Evolutionary conservation across 2,888 invertebrate species (phyloP), one percentile per base, ranked within the genome.

Genomic region (Brachypterus glaber): DNA sequence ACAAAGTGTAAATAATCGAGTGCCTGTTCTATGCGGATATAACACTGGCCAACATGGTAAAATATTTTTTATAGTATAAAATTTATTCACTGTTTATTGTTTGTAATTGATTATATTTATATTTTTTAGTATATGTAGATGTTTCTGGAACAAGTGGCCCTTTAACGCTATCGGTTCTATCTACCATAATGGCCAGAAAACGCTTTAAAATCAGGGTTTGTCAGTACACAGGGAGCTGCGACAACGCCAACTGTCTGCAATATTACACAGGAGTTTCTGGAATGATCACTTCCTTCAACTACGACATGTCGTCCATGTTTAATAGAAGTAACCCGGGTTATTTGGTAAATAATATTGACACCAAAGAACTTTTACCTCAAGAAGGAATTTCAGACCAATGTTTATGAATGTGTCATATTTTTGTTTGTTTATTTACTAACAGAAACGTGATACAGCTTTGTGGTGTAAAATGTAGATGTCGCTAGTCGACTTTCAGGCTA

Each of bases 41-140:
- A 85, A 84, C 55, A 76, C 79, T 1, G 84, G 82, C 9, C 82
- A 82, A 58, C 83, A 84, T 52, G 65, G 86, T 85, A 67, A 69
- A 64, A 56, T 33, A 17, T 33, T 17, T 37, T 17, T 31, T 36
- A 27, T 5, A 15, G 16, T 17, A 38, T 12, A 26, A 17, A 36
- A 31, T 18, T 3, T 12, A 25, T 12, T 34, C 12, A 5, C n/a
- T 5, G 8, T 3, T 14, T 16, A 4, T 13, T 37, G 18, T n/a
- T n/a, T n/a, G n/a, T n/a, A n/a, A n/a, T n/a, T n/a, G n/a, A n/a
- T 21, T 21, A 21, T 27, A 33, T 7, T 25, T 35, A 30, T 13
- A 17, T 27, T 33, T 52, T 52, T 9, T 58, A 85, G 85, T 82
- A 39, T 84, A 82, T 54, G 66, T 85, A 9, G 81, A 84, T 60